Percentiles rank a stretch among this genome's conserved stretches.
Conservation (phyloP, 2,113 vertebrate species). For the Corythaixoides concolor region DNA sequence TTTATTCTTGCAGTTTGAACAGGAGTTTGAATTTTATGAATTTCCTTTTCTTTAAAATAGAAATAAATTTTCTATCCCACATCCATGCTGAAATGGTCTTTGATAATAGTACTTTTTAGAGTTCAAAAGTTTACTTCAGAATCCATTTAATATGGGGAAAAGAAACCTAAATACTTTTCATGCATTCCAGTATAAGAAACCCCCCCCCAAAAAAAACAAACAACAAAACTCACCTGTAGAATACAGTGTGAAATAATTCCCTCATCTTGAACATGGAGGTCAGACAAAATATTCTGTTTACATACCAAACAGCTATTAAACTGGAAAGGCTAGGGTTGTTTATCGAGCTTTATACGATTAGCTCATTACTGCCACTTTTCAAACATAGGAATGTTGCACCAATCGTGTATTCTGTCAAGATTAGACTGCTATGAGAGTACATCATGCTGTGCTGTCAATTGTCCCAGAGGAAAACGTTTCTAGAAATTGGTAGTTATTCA, state of each 20-base stretch:
- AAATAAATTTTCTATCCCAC: neutral
- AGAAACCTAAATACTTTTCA: neutral
- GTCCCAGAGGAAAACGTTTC: neutral
- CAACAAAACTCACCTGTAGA: neutral
- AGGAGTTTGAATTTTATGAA: neutral
- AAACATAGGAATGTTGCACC: neutral
- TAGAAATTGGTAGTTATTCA: neutral
- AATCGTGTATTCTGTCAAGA: neutral
- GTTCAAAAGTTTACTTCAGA: neutral
- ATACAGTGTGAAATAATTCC: neutral
- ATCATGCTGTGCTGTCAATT: neutral
- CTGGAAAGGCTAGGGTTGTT: neutral
- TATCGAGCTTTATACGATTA: neutral
- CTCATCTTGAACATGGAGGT: neutral
- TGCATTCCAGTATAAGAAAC: neutral
- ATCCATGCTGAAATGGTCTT: neutral
- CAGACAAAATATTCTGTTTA: neutral
- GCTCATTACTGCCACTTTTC: neutral
- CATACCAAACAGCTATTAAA: neutral
- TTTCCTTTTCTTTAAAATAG: neutral
- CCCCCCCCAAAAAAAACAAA: neutral
- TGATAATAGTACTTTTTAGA: neutral
- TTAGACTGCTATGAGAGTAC: neutral
- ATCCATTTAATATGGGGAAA: neutral
- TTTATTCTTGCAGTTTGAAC: neutral